A percentile compares a stretch with the other conserved stretches of the same genome.
phyloP scores from a whole-genome alignment of 2,797 vertebrate genomes.

The Malacoctenus gilli region DNA sequence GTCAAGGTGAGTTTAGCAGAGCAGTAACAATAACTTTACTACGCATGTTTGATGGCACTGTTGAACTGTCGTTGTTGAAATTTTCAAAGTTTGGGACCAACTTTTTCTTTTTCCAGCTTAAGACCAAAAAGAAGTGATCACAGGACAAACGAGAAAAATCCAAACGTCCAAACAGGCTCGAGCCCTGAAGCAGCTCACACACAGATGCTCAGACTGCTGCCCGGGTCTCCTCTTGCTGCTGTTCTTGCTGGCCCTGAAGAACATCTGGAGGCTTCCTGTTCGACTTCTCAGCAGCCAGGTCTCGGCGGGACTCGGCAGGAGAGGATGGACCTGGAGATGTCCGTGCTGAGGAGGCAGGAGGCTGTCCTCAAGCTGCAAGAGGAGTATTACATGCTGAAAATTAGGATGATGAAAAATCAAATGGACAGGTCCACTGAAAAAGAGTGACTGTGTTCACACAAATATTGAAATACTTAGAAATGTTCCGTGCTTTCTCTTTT shows the following conservation, averaged over 20 bases:
- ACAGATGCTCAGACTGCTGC: constrained; percentile 13
- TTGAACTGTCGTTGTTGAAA: no score
- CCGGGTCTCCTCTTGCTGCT: constrained; percentile 6
- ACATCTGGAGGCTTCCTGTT: constrained; percentile 23
- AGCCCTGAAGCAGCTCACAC: no score
- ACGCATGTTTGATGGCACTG: no score
- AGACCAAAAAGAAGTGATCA: constrained; percentile 26
- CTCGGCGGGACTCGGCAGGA: constrained; percentile 51
- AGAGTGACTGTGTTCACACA: constrained; percentile 27
- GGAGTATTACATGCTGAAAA: constrained; percentile 73
- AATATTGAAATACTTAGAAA: no score
- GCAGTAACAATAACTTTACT: no score
- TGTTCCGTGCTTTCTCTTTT: not conserved
- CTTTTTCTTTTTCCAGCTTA: constrained; percentile 23
- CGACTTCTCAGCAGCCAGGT: constrained; percentile 14
- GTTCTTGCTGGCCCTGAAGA: constrained; percentile 18
- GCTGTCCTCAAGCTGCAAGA: constrained; percentile 69
- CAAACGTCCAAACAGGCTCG: no score
- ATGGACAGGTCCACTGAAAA: constrained; percentile 36
- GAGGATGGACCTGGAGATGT: constrained; percentile 63
- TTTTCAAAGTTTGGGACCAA: not conserved
- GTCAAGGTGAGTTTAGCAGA: not conserved
- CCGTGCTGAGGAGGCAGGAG: constrained; percentile 67
- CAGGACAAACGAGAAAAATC: not conserved
- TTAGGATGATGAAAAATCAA: constrained; percentile 61